phyloP scores from a whole-genome alignment of 2,797 vertebrate genomes.

The Orientallactaga sibirica region DNA sequence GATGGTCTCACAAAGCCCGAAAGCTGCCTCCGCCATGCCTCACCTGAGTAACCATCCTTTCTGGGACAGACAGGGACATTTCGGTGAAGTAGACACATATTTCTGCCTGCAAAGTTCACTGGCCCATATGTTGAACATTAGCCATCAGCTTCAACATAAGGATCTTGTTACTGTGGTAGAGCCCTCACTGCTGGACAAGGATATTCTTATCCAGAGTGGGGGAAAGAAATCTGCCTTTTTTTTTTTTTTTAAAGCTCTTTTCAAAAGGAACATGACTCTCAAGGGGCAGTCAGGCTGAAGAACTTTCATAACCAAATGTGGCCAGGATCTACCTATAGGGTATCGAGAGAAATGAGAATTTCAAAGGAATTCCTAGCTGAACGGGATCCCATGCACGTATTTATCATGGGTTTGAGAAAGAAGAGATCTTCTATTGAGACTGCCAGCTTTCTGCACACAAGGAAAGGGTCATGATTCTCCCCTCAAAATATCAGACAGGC shows the following conservation, averaged over 20 bases:
- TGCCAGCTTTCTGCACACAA: conserved; percentile 43
- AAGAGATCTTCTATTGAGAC: conserved; percentile 20
- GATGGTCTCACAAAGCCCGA: not conserved
- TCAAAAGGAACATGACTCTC: conserved; percentile 66
- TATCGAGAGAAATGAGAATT: conserved; percentile 43
- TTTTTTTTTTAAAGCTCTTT: conserved; percentile 52
- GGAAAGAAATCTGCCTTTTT: conserved; percentile 53
- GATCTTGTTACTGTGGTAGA: conserved; percentile 49
- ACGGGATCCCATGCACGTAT: not conserved
- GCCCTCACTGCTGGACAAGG: conserved; percentile 43
- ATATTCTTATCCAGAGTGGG: conserved; percentile 65
- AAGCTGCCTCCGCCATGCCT: not conserved
- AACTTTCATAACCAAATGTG: conserved; percentile 53
- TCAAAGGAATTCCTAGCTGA: conserved; percentile 67
- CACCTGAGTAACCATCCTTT: not conserved
- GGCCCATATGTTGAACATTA: conserved; percentile 58
- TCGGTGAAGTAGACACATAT: conserved; percentile 13
- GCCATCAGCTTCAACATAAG: conserved; percentile 59
- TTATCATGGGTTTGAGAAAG: conserved; percentile 54
- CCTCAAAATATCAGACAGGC: conserved; percentile 10
- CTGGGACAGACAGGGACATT: conserved; percentile 13
- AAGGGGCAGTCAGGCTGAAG: conserved; percentile 47
- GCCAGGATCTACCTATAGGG: conserved; percentile 41
- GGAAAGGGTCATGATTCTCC: conserved; percentile 53
- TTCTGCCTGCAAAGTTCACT: conserved; percentile 50